Base-by-base conservation (phyloP, 2,888 invertebrate species). In the Suillia variegata region DNA sequence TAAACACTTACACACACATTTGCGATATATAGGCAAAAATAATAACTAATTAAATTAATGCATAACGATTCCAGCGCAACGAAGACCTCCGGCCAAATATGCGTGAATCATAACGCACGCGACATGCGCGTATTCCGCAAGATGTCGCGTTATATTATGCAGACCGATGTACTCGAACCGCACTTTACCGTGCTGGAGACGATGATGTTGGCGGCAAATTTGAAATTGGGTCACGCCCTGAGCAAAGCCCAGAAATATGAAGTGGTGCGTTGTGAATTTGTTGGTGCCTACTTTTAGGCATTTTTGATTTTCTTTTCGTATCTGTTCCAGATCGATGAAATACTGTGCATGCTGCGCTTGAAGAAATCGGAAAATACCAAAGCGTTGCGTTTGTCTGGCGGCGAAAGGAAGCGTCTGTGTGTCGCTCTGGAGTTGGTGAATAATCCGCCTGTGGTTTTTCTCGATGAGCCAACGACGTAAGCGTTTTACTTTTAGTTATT, bases 391-490 rank as follows among this genome's bases (percentile, higher is more conserved):
- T 83, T 98, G 21, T 96, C 96, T 0, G 97, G 97, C 0, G 98
- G 98, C 0, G 96, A 98, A 82, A 87, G 88, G 62, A 98, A 98
- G 79, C 85, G 97, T 22, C 85, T 98, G n/a, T 93, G 95, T 1
- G 94, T 98, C 48, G 97, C 96, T 0, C 81, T 96, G 63, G 98
- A 98, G 79, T 84, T 98, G 22, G 88, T 82, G 1, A 96, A 96
- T 81, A 97, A 98, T 81, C 98, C 97, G 1, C 96, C 97, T 0
- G 90, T 97, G 6, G 88, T 98, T 80, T 97, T 97, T 80, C 85
- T 98, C 61, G 97, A 98, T 80, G 97, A 98, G 78, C 97, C 97
- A 1, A 98, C 98, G 2, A 96, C 96, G 96, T 97, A 84, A 88
- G 75, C 69, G 12, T n/a, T n/a, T n/a, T n/a, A n/a, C n/a, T n/a